Percentiles rank a stretch among this genome's conserved stretches.
These are phyloP conservation scores for Morinoia aosen DNA, from an alignment of 2,888 invertebrate genomes.

Conservation along the genomic window DNA sequence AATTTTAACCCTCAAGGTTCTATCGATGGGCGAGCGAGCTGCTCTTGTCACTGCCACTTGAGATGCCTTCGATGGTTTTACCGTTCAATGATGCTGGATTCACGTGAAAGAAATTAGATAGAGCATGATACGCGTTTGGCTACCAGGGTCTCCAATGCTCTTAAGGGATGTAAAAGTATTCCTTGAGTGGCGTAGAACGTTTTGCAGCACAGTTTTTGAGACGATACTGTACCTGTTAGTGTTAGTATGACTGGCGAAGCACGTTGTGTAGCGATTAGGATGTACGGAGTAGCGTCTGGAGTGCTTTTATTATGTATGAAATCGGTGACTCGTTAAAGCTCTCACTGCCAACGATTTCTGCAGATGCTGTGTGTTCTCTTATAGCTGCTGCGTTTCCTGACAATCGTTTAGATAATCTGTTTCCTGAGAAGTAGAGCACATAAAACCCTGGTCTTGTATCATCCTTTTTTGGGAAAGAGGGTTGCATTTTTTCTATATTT, in stretches of 20 bases:
- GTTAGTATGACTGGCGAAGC: not conserved
- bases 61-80: not conserved
- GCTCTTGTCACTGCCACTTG: conserved; percentile 1
- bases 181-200: not conserved
- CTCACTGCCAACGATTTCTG: not conserved
- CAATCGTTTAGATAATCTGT: not conserved
- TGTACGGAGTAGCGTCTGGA: not conserved
- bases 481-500: not conserved
- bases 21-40: not conserved
- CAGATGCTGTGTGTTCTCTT: not conserved
- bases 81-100: not conserved
- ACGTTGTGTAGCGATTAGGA: not conserved
- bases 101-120: not conserved
- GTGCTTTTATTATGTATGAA: not conserved
- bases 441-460: not conserved
- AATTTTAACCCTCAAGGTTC: not conserved
- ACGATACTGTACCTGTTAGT: not conserved
- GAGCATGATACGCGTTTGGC: not conserved
- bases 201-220: not conserved
- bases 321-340: not conserved
- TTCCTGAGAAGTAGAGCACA: not conserved
- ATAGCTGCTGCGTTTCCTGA: not conserved
- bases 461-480: not conserved
- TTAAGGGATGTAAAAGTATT: not conserved
- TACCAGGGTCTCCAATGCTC: not conserved